Base-by-base conservation (phyloP, 2,113 vertebrate genomes). In the Mus spicilegus region DNA sequence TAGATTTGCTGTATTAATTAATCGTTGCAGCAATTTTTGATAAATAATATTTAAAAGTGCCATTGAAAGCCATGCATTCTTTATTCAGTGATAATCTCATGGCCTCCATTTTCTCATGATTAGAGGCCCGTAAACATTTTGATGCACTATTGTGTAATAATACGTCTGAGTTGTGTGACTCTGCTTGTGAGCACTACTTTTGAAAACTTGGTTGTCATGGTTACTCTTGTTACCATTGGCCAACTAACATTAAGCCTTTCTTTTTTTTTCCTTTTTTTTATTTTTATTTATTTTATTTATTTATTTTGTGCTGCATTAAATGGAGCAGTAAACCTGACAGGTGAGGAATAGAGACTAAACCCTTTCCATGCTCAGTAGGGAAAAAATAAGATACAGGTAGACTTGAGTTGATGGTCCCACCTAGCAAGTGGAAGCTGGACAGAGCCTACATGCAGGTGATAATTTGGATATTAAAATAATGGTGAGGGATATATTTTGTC, bases 271-370 rank as follows among this genome's bases (percentile, higher is more conserved):
- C 96, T 96, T 65, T 98, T 95, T 97, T 98, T 98, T 98, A 49
- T 49, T 97, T 97, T 19, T 97, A 92, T 97, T 98, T 98, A 98
- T 98, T 98, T 99, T 98, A 98, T 97, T 97, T 75, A 97, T 95
- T 98, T 98, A 69, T 89, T 89, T 97, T 97, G 98, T 99, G 98
- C 98, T 99, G 99, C 99, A 98, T 98, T 99, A 99, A 99, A 99
- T 99, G 99, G 99, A 99, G 99, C 99, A 99, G 99, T 99, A 99
- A 99, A 99, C 99, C 99, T 96, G 99, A 99, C 99, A 99, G 99
- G 99, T 99, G 99, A 99, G 99, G 98, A 98, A 72, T 97, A 93
- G 97, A 97, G 84, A 98, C 75, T 39, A 97, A 95, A 97, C 49
- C 97, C 94, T 0, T 1, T 95, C 93, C 92, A 92, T 95, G 80